Conservation (phyloP, 2,888 invertebrate genomes). For the Nomada flava region DNA sequence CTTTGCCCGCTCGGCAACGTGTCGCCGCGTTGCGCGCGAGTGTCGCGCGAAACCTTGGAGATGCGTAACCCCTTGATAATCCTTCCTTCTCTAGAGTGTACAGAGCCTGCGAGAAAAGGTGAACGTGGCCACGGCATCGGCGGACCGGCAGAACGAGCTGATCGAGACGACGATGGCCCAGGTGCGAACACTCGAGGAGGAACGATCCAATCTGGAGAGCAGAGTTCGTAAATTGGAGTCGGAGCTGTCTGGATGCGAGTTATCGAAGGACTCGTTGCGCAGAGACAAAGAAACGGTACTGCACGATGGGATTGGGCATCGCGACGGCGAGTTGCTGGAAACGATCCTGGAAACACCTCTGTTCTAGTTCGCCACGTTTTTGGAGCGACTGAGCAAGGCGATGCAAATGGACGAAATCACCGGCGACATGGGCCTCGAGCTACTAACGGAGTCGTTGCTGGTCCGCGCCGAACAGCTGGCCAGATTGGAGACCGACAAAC, state of each 20-base stretch:
- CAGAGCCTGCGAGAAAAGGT: constrained; percentile 92
- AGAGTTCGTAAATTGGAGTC: constrained; percentile 92
- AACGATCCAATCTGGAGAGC: constrained; percentile 90
- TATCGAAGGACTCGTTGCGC: constrained; percentile 89
- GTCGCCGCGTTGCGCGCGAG: background rate
- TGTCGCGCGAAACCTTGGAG: too few relatives aligned
- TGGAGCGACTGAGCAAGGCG: constrained; percentile 92
- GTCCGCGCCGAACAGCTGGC: constrained; percentile 94
- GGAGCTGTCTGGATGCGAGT: constrained; percentile 90
- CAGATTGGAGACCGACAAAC: constrained; percentile 91
- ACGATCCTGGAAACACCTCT: too few relatives aligned
- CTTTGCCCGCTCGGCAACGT: background rate
- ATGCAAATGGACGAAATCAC: constrained; percentile 94
- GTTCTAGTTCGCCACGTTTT: constrained; percentile 90
- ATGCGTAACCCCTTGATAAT: background rate
- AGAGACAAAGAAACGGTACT: constrained; percentile 91
- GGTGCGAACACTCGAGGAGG: constrained; percentile 90
- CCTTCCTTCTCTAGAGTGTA: constrained; percentile 87
- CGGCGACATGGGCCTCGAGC: constrained; percentile 91
- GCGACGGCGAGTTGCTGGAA: too few relatives aligned
- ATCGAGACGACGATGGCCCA: constrained; percentile 76
- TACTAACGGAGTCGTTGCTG: constrained; percentile 93
- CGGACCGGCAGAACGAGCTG: constrained; percentile 87
- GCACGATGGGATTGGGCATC: background rate
- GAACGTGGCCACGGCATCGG: constrained; percentile 89